Evolutionary conservation across 2,113 vertebrate genomes (phyloP), one percentile per base, ranked within the genome.

Genomic region (Onychostoma macrolepis): DNA sequence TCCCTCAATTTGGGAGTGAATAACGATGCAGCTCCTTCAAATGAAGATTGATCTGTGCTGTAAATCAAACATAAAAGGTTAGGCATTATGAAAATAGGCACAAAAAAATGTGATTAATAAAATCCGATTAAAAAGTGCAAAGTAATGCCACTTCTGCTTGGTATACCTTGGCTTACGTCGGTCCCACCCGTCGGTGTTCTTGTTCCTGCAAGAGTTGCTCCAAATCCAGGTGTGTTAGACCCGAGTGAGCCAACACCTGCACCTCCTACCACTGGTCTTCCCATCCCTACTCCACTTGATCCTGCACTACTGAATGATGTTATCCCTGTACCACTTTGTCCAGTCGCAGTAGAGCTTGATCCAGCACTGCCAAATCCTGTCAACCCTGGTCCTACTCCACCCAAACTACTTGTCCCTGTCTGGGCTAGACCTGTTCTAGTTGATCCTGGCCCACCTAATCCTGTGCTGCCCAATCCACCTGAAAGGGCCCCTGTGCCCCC

Each of bases 1-100:
- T 56, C 26, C 63, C 92, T 94, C 82, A 95, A 90, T 89, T 72
- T 85, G 90, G 90, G 82, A 92, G 88, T 88, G 92, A 88, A 80
- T 91, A 58, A 1, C 86, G 93, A 11, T 92, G 89, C 85, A 95
- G 90, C 2, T 92, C 90, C 79, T 69, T 76, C 45, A 95, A 38
- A 81, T 93, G 94, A 33, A 94, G 90, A 76, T 24, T 36, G 0
- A 94, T 33, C 0, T 2, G 86, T 33, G 50, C 93, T 94, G 91
- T 86, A 86, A 88, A 43, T 82, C 21, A 86, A 86, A 92, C 24
- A 92, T 0, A 87, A 85, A 33, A 88, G 24, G 33, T 88, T 6
- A 85, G 15, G 12, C 9, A 78, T 28, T 15, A 30, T 30, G 13
- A 10, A 26, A 33, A 86, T 11, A 72, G 53, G 19, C n/a, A 36